These are phyloP conservation scores for Xylota segnis DNA, from an alignment of 2,888 invertebrate genomes.

Conservation along the genomic window DNA sequence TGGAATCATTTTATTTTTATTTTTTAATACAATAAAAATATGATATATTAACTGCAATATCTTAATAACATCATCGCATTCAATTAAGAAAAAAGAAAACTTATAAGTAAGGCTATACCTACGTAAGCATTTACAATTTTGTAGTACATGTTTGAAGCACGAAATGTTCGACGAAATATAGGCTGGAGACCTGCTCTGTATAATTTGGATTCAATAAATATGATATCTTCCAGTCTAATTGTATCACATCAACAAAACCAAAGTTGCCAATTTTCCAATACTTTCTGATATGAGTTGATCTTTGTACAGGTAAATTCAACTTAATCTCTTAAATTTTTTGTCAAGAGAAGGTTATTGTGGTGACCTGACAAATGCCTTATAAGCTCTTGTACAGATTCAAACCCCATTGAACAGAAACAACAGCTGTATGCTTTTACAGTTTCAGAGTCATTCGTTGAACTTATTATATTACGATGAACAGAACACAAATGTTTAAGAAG, in stretches of 20 bases:
- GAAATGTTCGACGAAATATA: slow-evolving; percentile 54
- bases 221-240: slow-evolving; percentile 67
- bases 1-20: slow-evolving; percentile 64
- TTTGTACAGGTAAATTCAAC: slow-evolving; percentile 41
- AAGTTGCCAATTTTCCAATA: slow-evolving; percentile 73
- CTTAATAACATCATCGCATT: slow-evolving; percentile 54
- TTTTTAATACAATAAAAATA: slow-evolving; percentile 57
- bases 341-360: slow-evolving; percentile 93
- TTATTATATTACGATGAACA: slow-evolving; percentile 94
- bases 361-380: slow-evolving; percentile 95
- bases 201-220: slow-evolving; percentile 71
- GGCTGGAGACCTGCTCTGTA: slow-evolving; percentile 60
- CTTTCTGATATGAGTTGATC: slow-evolving; percentile 60
- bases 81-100: slow-evolving; percentile 31
- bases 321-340: slow-evolving; percentile 93
- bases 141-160: slow-evolving; percentile 56
- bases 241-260: slow-evolving; percentile 74
- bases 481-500: slow-evolving; percentile 94
- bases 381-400: slow-evolving; percentile 93
- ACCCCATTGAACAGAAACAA: slow-evolving; percentile 94
- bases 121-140: slow-evolving; percentile 69
- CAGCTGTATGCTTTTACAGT: slow-evolving; percentile 92
- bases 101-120: slow-evolving; percentile 65
- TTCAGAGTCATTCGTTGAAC: slow-evolving; percentile 88
- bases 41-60: slow-evolving; percentile 48